phyloP scores from a whole-genome alignment of 2,113 vertebrate genomes.

The Propithecus coquereli region DNA sequence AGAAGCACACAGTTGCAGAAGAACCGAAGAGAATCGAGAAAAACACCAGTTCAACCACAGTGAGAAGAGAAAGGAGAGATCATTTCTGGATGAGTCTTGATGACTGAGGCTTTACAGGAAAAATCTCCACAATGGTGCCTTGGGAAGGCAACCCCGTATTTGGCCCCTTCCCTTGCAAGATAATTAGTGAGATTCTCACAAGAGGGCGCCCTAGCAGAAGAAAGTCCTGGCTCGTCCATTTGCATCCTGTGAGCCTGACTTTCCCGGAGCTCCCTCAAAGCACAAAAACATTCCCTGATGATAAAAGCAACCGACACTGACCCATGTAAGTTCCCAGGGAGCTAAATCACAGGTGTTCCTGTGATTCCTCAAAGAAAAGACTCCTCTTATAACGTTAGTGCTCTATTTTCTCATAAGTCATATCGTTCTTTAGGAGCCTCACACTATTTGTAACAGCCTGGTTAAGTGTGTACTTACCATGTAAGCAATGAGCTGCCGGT shows the following conservation, averaged over 20 bases:
- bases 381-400: neutral
- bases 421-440: neutral
- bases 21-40: neutral
- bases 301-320: neutral
- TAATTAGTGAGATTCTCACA: neutral
- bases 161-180: neutral
- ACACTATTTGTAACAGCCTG: neutral
- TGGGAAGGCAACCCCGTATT: neutral
- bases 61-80: neutral
- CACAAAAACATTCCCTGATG: neutral
- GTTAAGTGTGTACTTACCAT: neutral
- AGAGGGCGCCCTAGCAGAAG: constrained; percentile 52
- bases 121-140: neutral
- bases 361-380: neutral
- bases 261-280: neutral
- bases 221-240: neutral
- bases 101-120: neutral
- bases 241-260: neutral
- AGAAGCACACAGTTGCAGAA: neutral
- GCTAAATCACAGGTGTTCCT: neutral
- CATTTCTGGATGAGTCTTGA: neutral
- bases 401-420: neutral
- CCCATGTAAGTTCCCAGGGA: neutral
- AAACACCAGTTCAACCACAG: neutral
- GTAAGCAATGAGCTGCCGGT: neutral